These are phyloP conservation scores for Vesta saturnalis DNA, from an alignment of 2,888 invertebrate species.

Conservation along the genomic window DNA sequence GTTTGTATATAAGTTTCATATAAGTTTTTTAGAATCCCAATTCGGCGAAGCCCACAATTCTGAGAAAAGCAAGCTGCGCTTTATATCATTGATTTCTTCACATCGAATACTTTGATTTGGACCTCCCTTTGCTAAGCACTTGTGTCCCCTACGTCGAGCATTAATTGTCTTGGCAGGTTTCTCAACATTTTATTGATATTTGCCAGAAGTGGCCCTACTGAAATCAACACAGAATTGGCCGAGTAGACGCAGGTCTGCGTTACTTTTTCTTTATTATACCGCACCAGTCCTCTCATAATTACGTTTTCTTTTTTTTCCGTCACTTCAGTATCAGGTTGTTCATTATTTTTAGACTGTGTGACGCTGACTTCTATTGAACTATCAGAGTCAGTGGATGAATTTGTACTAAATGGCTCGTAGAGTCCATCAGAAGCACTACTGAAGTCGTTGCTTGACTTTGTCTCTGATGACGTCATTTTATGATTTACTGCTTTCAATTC, in stretches of 20 bases:
- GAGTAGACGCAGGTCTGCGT: background rate
- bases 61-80: background rate
- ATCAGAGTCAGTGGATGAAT: background rate
- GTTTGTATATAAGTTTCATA: too few relatives aligned
- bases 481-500: too few relatives aligned
- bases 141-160: conserved; percentile 1
- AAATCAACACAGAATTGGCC: conserved; percentile 1
- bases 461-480: too few relatives aligned
- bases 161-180: background rate
- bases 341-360: too few relatives aligned
- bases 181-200: background rate
- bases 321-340: background rate
- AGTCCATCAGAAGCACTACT: background rate
- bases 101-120: background rate
- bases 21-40: too few relatives aligned
- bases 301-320: conserved; percentile 2
- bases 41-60: conserved; percentile 13
- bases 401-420: conserved; percentile 4
- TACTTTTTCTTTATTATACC: background rate
- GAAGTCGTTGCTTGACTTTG: too few relatives aligned
- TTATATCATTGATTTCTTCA: background rate
- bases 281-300: background rate
- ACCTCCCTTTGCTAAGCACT: background rate
- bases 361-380: too few relatives aligned
- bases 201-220: background rate